A percentile compares a stretch with the other conserved stretches of the same genome.
Evolutionary conservation across 2,888 invertebrate genomes (phyloP).

Genomic region (Hipparchia sbordonii): DNA sequence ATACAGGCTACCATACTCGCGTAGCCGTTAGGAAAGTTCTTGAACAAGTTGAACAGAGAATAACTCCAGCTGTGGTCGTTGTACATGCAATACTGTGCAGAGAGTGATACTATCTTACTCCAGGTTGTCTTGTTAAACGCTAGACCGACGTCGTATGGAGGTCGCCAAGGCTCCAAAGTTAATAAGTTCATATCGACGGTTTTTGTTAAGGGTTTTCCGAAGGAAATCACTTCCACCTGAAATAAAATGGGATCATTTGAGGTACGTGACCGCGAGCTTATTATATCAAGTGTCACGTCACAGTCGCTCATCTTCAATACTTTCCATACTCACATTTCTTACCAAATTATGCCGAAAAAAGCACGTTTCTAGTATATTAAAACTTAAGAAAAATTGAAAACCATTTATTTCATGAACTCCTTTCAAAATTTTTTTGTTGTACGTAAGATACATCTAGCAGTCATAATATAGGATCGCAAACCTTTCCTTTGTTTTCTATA

Average conservation of each 20-base stretch:
- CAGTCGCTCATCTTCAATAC: too few relatives aligned
- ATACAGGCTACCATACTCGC: conserved; percentile 48
- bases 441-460: too few relatives aligned
- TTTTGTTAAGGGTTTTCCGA: conserved; percentile 47
- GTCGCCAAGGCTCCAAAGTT: conserved; percentile 54
- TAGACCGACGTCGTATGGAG: conserved; percentile 52
- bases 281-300: too few relatives aligned
- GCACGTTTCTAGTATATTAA: too few relatives aligned
- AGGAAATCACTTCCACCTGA: conserved; percentile 45
- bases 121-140: conserved; percentile 56
- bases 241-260: background rate
- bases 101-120: conserved; percentile 45
- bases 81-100: conserved; percentile 51
- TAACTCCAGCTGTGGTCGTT: conserved; percentile 60
- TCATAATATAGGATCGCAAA: too few relatives aligned
- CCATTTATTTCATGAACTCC: too few relatives aligned
- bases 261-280: too few relatives aligned
- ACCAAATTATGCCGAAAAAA: too few relatives aligned
- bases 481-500: too few relatives aligned
- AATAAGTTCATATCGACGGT: conserved; percentile 46
- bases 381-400: too few relatives aligned
- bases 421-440: too few relatives aligned
- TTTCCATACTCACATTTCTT: too few relatives aligned
- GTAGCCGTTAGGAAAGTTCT: conserved; percentile 41
- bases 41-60: conserved; percentile 52